Base-by-base conservation (phyloP, 2,797 vertebrate genomes). In the Phyllotis vaccarum region DNA sequence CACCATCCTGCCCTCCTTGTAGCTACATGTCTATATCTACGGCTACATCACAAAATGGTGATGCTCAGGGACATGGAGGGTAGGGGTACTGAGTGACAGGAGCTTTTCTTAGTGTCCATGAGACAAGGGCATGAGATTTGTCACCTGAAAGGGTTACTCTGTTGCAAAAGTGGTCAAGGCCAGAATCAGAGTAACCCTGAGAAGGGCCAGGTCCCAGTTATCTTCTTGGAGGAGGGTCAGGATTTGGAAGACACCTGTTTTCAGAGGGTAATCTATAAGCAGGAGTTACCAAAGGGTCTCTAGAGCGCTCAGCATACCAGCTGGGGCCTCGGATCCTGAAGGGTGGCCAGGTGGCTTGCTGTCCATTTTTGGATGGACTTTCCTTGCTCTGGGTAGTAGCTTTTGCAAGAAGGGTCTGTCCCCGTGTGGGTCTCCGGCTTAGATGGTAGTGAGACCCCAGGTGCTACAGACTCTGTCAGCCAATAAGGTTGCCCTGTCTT, bases 111-210 rank as follows among this genome's bases (percentile, higher is more conserved):
- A 11, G 68, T 68, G 40, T 66, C 24, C 0, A 3, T 2, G 54
- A 0, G 24, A 31, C 1, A 0, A 40, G 43, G 49, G 19, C 0
- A 0, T 13, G 60, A 10, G 34, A 78, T 52, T 68, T 0, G 0
- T 34, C 31, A 10, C 0, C n/a, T 19, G 21, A 1, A 16, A 76
- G 40, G 91, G 22, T 37, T 5, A 80, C 12, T 40, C 68, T 56
- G 27, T 34, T 46, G 43, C 10, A 88, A 75, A 60, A 11, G 22
- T 11, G 64, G 54, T 58, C 74, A 62, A 90, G 31, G 80, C 56
- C 43, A 46, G 62, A 64, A n/a, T 5, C 7, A 1, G 72, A 70
- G 54, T 34, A 78, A 87, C 13, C 37, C 64, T 64, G 7, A 11
- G 60, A 56, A 60, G 52, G 37, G 40, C 34, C 7, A 3, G 29